These are phyloP conservation scores for Drosophila prosaltans DNA, from an alignment of 1,140 invertebrate genomes.

Conservation along the genomic window DNA sequence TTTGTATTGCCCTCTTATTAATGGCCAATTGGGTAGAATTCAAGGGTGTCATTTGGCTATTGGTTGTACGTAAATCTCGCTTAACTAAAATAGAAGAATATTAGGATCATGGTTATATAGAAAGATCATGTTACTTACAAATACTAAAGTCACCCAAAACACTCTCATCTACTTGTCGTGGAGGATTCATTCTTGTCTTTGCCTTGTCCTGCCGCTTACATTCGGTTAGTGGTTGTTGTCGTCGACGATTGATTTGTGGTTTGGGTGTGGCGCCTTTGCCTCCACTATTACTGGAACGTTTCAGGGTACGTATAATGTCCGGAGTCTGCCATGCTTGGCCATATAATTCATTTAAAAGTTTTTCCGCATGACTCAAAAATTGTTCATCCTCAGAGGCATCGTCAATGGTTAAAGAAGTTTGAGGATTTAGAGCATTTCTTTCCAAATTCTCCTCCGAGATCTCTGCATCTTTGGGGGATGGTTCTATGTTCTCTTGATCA, in stretches of 20 bases:
- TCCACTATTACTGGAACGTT: slow-evolving; percentile 56
- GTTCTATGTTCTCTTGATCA: slow-evolving; percentile 20
- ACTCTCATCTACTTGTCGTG: slow-evolving; percentile 49
- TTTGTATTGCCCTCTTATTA: slow-evolving; percentile 13
- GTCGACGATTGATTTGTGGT: not conserved
- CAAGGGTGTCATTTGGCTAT: slow-evolving; percentile 35
- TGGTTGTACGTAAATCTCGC: slow-evolving; percentile 48
- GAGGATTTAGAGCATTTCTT: slow-evolving; percentile 4
- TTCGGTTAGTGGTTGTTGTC: not conserved
- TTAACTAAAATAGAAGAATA: slow-evolving; percentile 43
- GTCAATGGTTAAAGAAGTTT: not conserved
- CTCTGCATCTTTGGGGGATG: not conserved
- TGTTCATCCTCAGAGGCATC: slow-evolving; percentile 56
- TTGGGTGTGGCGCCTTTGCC: slow-evolving; percentile 29
- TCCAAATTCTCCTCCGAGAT: not conserved
- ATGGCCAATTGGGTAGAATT: slow-evolving; percentile 64
- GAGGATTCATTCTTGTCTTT: slow-evolving; percentile 11
- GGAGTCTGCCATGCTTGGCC: slow-evolving; percentile 84
- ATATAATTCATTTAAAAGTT: slow-evolving; percentile 84
- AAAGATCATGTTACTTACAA: slow-evolving; percentile 45
- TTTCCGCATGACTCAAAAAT: slow-evolving; percentile 75
- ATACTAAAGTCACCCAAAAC: slow-evolving; percentile 66
- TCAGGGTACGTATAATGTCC: slow-evolving; percentile 67
- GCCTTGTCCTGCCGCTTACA: not conserved
- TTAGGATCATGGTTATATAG: not conserved